Evolutionary conservation across 2,113 vertebrate species (phyloP), one percentile per base, ranked within the genome.

Genomic region (Burhinus oedicnemus): DNA sequence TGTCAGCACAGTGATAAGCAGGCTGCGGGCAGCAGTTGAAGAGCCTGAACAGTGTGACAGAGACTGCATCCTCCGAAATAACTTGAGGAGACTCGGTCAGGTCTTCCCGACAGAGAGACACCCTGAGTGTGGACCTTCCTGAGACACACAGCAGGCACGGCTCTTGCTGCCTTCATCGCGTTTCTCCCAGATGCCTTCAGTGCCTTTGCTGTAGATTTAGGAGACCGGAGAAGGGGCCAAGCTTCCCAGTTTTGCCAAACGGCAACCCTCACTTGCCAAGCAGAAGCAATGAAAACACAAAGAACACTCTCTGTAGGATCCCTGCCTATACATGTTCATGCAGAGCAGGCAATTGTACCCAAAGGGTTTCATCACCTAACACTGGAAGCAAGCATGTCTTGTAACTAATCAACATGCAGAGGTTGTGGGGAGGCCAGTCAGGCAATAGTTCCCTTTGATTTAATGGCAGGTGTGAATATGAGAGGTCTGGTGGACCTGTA

Each of bases 151-250:
- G 70, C 34, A 65, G 65, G 19, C 3, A 1, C 5, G 4, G 49
- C 13, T 65, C 10, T n/a, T 69, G 8, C 47, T 90, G 29, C 27
- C 40, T 77, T 76, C 38, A 15, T n/a, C 0, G 0, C 0, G 0
- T 72, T 70, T 75, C n/a, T 78, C 19, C 26, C 11, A 2, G 9
- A 42, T 62, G 15, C 11, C 29, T 62, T 76, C 3, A 3, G 22
- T 42, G 32, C 38, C 68, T 85, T 20, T 57, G 8, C 30, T 5
- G 4, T 14, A 49, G 34, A 25, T 34, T 47, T 54, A 72, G 68
- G 40, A 77, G 32, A 15, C 54, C 60, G 64, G 26, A 81, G n/a
- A 80, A 80, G 17, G 17, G 15, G n/a, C 8, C 5, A 3, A 27
- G 15, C 55, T 66, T 51, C 57, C 32, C 49, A n/a, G 26, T 32